Evolutionary conservation across 2,113 vertebrate genomes (phyloP).

Genomic region (Gila orcuttii): DNA sequence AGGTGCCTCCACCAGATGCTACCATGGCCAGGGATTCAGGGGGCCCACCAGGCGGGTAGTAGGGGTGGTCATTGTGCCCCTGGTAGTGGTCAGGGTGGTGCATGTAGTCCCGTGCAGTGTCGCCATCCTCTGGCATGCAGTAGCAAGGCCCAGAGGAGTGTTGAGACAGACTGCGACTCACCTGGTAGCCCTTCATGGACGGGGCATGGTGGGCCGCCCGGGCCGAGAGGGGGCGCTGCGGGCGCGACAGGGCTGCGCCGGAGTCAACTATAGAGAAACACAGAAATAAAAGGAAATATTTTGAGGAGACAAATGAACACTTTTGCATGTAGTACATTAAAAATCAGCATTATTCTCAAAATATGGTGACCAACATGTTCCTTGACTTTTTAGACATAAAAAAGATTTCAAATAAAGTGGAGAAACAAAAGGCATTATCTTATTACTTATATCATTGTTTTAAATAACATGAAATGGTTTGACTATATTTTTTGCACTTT

Average conservation of each 20-base stretch:
- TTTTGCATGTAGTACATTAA: background rate
- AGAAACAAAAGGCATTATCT: too few relatives aligned
- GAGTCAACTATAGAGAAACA: constrained; percentile 70
- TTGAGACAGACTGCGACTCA: constrained; percentile 92
- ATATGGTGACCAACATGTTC: background rate
- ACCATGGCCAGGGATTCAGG: constrained; percentile 84
- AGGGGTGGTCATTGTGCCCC: constrained; percentile 86
- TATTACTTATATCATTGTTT: too few relatives aligned
- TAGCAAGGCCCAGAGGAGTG: constrained; percentile 85
- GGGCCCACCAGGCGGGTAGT: constrained; percentile 81
- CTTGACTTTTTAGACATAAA: background rate
- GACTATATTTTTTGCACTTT: too few relatives aligned
- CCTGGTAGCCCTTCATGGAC: constrained; percentile 95
- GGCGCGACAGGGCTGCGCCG: constrained; percentile 79
- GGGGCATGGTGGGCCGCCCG: constrained; percentile 83
- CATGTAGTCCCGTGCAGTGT: constrained; percentile 78
- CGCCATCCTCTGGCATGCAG: constrained; percentile 86
- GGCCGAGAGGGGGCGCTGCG: constrained; percentile 82
- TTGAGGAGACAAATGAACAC: background rate
- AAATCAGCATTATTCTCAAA: background rate
- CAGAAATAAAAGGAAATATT: background rate
- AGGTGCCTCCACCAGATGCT: constrained; percentile 82
- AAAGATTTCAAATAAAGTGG: background rate
- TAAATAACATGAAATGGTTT: too few relatives aligned
- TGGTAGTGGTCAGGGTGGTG: constrained; percentile 79